Conservation (phyloP, 2,888 invertebrate species). For the Rambutsinella grinnellia region DNA sequence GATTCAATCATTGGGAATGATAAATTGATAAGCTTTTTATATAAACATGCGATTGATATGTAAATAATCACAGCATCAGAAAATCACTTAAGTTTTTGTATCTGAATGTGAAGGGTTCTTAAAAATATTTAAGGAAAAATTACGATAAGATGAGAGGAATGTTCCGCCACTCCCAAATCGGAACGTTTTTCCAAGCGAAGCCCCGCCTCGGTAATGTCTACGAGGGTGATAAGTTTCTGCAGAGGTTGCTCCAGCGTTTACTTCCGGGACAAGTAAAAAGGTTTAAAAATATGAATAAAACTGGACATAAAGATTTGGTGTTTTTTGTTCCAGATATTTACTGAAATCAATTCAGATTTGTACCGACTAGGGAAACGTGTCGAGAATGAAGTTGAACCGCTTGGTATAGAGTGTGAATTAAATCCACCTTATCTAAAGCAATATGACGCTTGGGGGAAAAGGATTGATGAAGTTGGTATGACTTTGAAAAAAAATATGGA, state of each 20-base stretch:
- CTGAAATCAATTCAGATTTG: slow-evolving; percentile 69
- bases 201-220: slow-evolving; percentile 70
- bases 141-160: slow-evolving; percentile 19
- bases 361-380: slow-evolving; percentile 71
- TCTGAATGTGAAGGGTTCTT: neutral
- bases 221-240: slow-evolving; percentile 68
- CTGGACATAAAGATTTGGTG: neutral
- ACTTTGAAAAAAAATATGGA: neutral
- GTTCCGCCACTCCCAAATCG: slow-evolving; percentile 64
- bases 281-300: neutral
- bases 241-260: slow-evolving; percentile 68
- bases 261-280: slow-evolving; percentile 67
- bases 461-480: slow-evolving; percentile 70
- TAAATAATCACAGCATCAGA: too few relatives aligned
- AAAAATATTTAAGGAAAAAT: neutral
- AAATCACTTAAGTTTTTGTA: too few relatives aligned
- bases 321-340: slow-evolving; percentile 65
- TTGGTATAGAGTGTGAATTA: slow-evolving; percentile 71
- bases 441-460: slow-evolving; percentile 72
- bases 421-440: slow-evolving; percentile 71
- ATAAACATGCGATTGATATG: too few relatives aligned
- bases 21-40: too few relatives aligned
- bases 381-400: slow-evolving; percentile 70
- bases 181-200: slow-evolving; percentile 69
- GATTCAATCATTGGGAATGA: neutral